Percentiles rank a stretch among this genome's conserved stretches.
These are phyloP conservation scores for Cinara cedri DNA, from an alignment of 2,888 invertebrate species.

Conservation along the genomic window DNA sequence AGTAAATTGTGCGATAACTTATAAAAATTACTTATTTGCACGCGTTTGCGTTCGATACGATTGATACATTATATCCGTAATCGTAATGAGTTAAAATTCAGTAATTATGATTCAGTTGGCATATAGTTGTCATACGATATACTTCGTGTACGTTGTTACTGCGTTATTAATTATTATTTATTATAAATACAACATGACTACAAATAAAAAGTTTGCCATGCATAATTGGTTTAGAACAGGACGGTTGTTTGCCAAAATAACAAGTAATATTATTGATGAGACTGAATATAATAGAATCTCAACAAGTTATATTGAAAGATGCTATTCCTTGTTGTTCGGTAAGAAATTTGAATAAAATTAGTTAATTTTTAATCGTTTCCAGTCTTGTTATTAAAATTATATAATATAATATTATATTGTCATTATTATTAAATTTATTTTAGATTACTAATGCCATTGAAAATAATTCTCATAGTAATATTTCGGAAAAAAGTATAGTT, in stretches of 20 bases:
- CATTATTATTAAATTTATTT: no score
- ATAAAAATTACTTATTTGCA: slow-evolving; percentile 27
- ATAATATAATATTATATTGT: no score
- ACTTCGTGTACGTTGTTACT: slow-evolving; percentile 12
- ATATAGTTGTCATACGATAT: not conserved
- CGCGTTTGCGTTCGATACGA: not conserved
- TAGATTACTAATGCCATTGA: slow-evolving; percentile 2
- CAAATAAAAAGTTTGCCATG: no score
- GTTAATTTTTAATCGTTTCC: no score
- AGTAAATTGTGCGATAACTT: slow-evolving; percentile 15
- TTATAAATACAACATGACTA: slow-evolving; percentile 9
- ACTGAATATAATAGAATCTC: slow-evolving; percentile 14
- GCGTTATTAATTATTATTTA: slow-evolving; percentile 24
- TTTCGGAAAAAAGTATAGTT: slow-evolving; percentile 3
- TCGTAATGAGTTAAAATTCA: slow-evolving; percentile 8
- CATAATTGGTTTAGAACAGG: no score
- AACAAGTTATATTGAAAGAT: slow-evolving; percentile 28
- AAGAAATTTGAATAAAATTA: no score
- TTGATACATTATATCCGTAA: slow-evolving; percentile 7
- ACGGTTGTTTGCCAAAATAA: slow-evolving; percentile 19
- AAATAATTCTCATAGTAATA: not conserved
- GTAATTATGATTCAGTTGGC: slow-evolving; percentile 1
- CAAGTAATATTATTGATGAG: slow-evolving; percentile 8
- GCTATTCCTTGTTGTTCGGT: slow-evolving; percentile 30
- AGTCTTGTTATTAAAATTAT: no score